Conservation (phyloP, 2,113 vertebrate genomes). For the Heteronetta atricapilla region DNA sequence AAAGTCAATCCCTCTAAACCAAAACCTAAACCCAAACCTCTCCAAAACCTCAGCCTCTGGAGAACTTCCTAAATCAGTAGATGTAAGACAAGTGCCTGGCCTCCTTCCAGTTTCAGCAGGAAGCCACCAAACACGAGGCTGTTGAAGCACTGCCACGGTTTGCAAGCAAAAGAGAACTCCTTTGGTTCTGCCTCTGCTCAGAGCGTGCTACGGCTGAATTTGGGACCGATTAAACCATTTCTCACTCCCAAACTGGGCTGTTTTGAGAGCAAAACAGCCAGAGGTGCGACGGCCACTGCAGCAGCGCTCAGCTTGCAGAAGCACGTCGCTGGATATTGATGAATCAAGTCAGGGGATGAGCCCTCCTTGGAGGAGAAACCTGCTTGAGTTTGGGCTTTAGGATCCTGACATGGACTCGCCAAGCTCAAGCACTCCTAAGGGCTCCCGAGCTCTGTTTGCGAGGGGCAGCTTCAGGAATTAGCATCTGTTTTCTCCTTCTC, state of each 20-base stretch:
- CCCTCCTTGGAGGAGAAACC: background rate
- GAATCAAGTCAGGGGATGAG: background rate
- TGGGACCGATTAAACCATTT: background rate
- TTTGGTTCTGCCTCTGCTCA: background rate
- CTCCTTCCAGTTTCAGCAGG: background rate
- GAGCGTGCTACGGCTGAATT: background rate
- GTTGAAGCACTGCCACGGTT: background rate
- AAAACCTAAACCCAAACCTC: background rate
- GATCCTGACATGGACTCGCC: background rate
- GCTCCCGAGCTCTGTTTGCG: background rate
- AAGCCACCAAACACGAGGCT: background rate
- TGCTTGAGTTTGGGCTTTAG: background rate
- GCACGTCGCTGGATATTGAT: accelerated
- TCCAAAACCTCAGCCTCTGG: background rate
- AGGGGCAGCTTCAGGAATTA: background rate
- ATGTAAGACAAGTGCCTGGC: background rate
- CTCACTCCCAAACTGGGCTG: background rate
- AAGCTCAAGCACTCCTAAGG: background rate
- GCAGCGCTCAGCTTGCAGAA: background rate
- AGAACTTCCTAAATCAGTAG: background rate
- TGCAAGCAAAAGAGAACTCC: background rate
- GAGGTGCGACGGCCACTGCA: accelerated
- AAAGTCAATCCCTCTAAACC: background rate
- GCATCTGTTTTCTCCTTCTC: background rate
- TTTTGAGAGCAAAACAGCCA: background rate